Percentiles rank a stretch among this genome's conserved stretches.
Conservation (phyloP, 1,140 invertebrate species). For the Mylabris phalerata region DNA sequence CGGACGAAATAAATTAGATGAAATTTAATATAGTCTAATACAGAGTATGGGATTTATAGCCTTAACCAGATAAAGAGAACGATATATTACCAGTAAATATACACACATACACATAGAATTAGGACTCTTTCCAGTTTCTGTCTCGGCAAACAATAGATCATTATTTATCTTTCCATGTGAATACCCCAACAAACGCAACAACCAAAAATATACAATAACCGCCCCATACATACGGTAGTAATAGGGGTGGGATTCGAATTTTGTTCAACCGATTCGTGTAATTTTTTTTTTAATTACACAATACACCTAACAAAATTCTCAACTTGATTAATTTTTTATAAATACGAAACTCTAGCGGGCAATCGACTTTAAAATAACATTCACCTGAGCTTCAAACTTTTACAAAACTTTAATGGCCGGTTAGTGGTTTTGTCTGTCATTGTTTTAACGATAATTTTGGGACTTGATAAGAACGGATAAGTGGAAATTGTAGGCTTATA, state of each 20-base stretch:
- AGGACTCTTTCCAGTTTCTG: constrained; percentile 9
- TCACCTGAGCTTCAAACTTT: neutral
- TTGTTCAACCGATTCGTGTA: constrained; percentile 3
- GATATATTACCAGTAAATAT: neutral
- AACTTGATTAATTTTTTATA: too few species aligned
- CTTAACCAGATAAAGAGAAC: constrained; percentile 8
- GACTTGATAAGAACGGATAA: neutral
- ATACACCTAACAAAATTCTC: too few species aligned
- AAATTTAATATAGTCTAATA: constrained; percentile 16
- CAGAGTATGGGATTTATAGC: constrained; percentile 5
- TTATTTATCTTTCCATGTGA: constrained; percentile 28
- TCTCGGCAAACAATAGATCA: constrained; percentile 24
- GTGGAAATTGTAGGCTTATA: neutral
- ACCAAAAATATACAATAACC: constrained; percentile 17
- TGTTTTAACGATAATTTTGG: neutral
- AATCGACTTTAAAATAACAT: too few species aligned
- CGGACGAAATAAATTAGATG: constrained; percentile 11
- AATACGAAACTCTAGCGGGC: too few species aligned
- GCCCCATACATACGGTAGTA: constrained; percentile 11
- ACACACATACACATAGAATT: constrained; percentile 5
- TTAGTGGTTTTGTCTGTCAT: neutral
- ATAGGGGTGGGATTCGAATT: constrained; percentile 24
- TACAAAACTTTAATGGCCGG: too few species aligned
- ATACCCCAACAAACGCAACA: constrained; percentile 20
- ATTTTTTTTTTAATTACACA: too few species aligned